A percentile compares a stretch with the other conserved stretches of the same genome.
Conservation (phyloP, 2,888 invertebrate species). For the Limnephilus rhombicus region DNA sequence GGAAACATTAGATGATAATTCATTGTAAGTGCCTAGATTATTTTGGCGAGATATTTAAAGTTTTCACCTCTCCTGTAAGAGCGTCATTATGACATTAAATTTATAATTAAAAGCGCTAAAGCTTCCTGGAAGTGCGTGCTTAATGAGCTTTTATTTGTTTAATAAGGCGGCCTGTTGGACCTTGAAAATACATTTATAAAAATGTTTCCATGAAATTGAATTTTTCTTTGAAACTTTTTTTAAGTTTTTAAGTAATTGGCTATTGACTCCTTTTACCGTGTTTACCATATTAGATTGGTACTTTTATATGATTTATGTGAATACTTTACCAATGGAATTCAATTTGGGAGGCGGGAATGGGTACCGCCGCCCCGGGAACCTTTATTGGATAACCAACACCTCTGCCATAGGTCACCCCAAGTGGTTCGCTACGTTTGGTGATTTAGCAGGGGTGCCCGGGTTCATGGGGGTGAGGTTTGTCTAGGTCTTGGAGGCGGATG, state of each 20-base stretch:
- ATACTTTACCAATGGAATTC: neutral
- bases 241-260: neutral
- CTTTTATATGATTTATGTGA: neutral
- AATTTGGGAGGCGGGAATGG: too few relatives aligned
- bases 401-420: too few relatives aligned
- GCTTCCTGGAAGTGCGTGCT: neutral
- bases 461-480: too few relatives aligned
- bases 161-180: neutral
- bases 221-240: neutral
- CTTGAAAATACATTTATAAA: neutral
- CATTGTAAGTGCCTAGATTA: neutral
- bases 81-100: neutral
- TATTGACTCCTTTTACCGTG: neutral
- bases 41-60: neutral
- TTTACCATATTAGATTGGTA: neutral
- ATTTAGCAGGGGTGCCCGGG: too few relatives aligned
- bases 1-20: conserved; percentile 1
- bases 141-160: neutral
- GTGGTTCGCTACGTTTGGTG: too few relatives aligned
- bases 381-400: too few relatives aligned
- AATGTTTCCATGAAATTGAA: neutral
- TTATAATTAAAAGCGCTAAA: neutral
- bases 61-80: neutral
- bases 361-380: too few relatives aligned
- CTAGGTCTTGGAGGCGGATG: too few relatives aligned